These are phyloP conservation scores for Gymnodraco acuticeps DNA, from an alignment of 2,797 vertebrate species.

Conservation along the genomic window DNA sequence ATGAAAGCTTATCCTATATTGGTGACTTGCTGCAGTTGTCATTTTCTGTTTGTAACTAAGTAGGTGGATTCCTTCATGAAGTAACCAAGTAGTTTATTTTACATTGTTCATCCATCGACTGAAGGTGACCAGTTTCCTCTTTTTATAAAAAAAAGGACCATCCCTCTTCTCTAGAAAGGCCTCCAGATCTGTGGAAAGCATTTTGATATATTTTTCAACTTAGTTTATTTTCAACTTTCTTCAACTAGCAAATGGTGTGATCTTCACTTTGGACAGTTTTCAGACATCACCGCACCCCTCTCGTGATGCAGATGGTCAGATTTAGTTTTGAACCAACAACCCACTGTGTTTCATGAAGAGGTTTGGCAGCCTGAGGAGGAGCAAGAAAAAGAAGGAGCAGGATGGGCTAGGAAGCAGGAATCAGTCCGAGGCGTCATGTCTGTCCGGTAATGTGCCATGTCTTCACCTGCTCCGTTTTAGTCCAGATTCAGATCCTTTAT, in stretches of 20 bases:
- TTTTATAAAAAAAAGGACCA: slow-evolving; percentile 3
- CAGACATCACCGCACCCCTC: slow-evolving; percentile 9
- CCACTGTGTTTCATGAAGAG: slow-evolving; percentile 91
- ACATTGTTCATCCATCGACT: slow-evolving; percentile 1
- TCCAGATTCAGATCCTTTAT: background rate
- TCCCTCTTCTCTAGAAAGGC: slow-evolving; percentile 6
- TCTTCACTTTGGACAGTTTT: slow-evolving; percentile 11
- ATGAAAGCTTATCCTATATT: slow-evolving; percentile 16
- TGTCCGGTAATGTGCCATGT: slow-evolving; percentile 86
- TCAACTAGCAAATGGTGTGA: slow-evolving; percentile 38
- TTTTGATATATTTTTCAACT: slow-evolving; percentile 11
- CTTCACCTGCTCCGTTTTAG: background rate
- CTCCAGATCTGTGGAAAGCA: background rate
- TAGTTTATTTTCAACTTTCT: slow-evolving; percentile 16
- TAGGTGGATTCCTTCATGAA: slow-evolving; percentile 11
- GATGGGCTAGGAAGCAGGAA: slow-evolving; percentile 85
- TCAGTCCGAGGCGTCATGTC: slow-evolving; percentile 89
- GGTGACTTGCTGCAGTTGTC: slow-evolving; percentile 19
- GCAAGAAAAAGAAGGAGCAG: slow-evolving; percentile 92
- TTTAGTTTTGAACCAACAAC: slow-evolving; percentile 62
- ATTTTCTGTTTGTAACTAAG: slow-evolving; percentile 6
- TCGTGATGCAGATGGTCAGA: slow-evolving; percentile 70
- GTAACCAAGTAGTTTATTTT: background rate
- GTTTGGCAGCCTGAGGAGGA: slow-evolving; percentile 93
- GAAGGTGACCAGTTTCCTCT: slow-evolving; percentile 6